Evolutionary conservation across 2,888 invertebrate genomes (phyloP).

Genomic region (Malacosoma neustria): DNA sequence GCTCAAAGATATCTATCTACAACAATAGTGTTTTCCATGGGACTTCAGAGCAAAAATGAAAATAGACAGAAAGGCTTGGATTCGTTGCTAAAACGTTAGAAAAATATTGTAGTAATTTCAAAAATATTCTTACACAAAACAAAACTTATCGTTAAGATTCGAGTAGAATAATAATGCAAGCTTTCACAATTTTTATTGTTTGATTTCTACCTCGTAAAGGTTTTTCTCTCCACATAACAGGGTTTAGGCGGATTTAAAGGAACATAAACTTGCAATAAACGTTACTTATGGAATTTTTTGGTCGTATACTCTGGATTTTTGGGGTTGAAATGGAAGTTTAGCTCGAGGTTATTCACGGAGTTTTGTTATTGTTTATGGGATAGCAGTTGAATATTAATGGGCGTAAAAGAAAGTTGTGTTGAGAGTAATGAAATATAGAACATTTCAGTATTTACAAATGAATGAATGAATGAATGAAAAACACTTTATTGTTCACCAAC

Average conservation of each 20-base stretch:
- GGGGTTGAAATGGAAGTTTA: neutral
- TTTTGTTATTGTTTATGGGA: neutral
- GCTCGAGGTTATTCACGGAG: neutral
- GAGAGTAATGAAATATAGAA: too few species aligned
- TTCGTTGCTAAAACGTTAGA: too few species aligned
- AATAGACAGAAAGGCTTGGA: too few species aligned
- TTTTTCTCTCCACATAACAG: slow-evolving; percentile 3
- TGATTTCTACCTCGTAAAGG: slow-evolving; percentile 6
- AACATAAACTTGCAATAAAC: slow-evolving; percentile 4
- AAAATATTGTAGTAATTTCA: too few species aligned
- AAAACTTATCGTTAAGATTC: neutral
- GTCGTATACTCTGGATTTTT: neutral
- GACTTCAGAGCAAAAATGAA: too few species aligned
- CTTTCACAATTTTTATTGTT: slow-evolving; percentile 5
- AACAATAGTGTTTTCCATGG: too few species aligned
- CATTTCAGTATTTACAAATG: too few species aligned
- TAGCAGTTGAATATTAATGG: neutral
- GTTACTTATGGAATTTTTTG: slow-evolving; percentile 2
- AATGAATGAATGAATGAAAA: too few species aligned
- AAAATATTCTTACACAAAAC: neutral
- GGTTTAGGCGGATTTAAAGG: slow-evolving; percentile 1
- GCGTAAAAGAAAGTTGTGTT: neutral
- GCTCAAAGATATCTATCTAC: too few species aligned
- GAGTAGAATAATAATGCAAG: neutral
- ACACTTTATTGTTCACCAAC: too few species aligned